Base-by-base conservation (phyloP, 92 coral and sea anemone species). In the Palythoa caribaeorum region DNA sequence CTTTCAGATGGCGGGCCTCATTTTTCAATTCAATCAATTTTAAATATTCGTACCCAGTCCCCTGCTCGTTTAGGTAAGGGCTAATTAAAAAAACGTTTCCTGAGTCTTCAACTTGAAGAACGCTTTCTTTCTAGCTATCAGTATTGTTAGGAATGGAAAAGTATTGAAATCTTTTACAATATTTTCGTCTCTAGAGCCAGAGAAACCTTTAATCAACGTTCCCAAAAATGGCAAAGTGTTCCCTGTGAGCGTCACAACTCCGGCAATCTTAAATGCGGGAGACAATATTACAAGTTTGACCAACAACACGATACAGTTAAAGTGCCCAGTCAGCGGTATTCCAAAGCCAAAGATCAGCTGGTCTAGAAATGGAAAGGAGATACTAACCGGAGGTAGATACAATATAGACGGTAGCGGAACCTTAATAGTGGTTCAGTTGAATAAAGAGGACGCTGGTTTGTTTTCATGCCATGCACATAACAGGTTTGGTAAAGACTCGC, bases 401-500 rank as follows among this genome's bases (percentile, higher is more conserved):
- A 39, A 57, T 44, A 60, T 79, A 6, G 84, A 79, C 37, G 5
- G 66, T 9, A n/a, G 52, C 59, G 84, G 54, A 79, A 79, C 84
- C 9, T 39, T 79, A 44, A 60, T 51, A 5, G 84, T 79, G 71
- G 60, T 35, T 3, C 71, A 12, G 37, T 19, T 79, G 19, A 60
- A 60, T 10, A 38, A 79, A 79, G 72, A 60, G 38, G 84, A 79
- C 51, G 66, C 15, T 9, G 84, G 55, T 60, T 28, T 57, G 19
- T 79, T 79, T 62, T 57, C 84, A 36, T 79, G 84, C 50, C 50
- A 38, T 7, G 84, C 37, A 52, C 72, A 59, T 40, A 79, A 44
- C n/a, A 60, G 84, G 13, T 21, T 63, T 59, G 84, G 84, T 11
- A 60, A 79, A 79, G 84, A 79, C 15, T 79, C 84, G 8, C 84